phyloP scores from a whole-genome alignment of 2,797 vertebrate species.

The Sebastolobus alascanus region DNA sequence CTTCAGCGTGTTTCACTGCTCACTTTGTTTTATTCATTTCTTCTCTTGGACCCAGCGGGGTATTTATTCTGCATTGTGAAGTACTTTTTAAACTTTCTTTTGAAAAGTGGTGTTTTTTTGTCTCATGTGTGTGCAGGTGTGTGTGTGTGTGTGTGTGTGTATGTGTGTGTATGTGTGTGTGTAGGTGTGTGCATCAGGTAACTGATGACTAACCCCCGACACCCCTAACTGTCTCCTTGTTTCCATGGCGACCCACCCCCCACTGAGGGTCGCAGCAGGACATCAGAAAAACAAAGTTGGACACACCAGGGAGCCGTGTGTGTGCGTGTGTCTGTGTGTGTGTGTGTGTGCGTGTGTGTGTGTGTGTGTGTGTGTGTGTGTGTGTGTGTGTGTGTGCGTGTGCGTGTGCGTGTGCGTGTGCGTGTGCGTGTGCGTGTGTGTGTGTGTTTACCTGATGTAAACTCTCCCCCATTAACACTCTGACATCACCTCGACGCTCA shows the following conservation, averaged over 20 bases:
- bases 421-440: slow-evolving; percentile 23
- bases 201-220: slow-evolving; percentile 22
- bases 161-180: slow-evolving; percentile 29
- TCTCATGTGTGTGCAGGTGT: neutral
- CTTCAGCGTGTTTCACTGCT: neutral
- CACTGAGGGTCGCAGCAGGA: slow-evolving; percentile 71
- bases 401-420: neutral
- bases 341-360: neutral
- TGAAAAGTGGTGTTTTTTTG: slow-evolving; percentile 3
- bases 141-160: slow-evolving; percentile 13
- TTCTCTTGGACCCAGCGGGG: neutral
- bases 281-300: slow-evolving; percentile 73
- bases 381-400: neutral
- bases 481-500: slow-evolving; percentile 55
- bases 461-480: slow-evolving; percentile 55
- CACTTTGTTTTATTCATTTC: neutral
- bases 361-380: neutral
- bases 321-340: neutral
- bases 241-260: slow-evolving; percentile 73
- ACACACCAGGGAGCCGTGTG: slow-evolving; percentile 61
- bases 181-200: slow-evolving; percentile 23
- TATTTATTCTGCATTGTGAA: neutral
- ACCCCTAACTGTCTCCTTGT: slow-evolving; percentile 46
- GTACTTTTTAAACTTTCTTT: neutral
- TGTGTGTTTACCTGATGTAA: slow-evolving; percentile 51